Conservation (phyloP, 2,797 vertebrate species). For the Amazona ochrocephala region DNA sequence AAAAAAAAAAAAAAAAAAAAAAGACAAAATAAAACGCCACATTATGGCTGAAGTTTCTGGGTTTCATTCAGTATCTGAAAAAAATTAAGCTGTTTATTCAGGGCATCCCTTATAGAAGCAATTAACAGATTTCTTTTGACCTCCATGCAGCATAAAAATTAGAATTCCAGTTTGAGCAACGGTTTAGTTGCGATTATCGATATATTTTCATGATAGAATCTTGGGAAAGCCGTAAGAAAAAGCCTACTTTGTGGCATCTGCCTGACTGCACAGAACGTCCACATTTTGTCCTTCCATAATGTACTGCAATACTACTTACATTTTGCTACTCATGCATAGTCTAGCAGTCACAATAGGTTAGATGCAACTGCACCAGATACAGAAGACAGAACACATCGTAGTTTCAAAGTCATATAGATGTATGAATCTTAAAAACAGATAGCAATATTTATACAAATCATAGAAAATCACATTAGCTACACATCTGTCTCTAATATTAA, state of each 20-base stretch:
- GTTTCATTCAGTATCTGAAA: background rate
- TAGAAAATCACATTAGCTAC: background rate
- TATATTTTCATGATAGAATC: background rate
- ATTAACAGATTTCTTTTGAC: background rate
- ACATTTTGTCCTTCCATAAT: background rate
- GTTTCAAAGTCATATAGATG: background rate
- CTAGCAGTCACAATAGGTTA: background rate
- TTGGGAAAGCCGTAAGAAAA: background rate
- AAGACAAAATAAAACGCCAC: background rate
- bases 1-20: background rate
- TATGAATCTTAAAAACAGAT: background rate
- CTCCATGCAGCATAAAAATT: background rate
- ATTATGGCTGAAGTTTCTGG: background rate
- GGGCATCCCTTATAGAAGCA: background rate
- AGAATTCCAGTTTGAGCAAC: background rate
- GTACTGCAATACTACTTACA: background rate
- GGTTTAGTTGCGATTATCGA: background rate
- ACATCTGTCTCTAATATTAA: background rate
- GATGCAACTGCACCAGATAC: background rate
- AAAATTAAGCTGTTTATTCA: background rate
- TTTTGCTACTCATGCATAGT: background rate
- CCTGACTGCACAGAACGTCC: background rate
- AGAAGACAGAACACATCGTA: background rate
- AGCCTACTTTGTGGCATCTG: background rate
- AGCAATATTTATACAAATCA: slow-evolving; percentile 22